Evolutionary conservation across 2,113 vertebrate genomes (phyloP).

Genomic region (Hippocampus abdominalis): DNA sequence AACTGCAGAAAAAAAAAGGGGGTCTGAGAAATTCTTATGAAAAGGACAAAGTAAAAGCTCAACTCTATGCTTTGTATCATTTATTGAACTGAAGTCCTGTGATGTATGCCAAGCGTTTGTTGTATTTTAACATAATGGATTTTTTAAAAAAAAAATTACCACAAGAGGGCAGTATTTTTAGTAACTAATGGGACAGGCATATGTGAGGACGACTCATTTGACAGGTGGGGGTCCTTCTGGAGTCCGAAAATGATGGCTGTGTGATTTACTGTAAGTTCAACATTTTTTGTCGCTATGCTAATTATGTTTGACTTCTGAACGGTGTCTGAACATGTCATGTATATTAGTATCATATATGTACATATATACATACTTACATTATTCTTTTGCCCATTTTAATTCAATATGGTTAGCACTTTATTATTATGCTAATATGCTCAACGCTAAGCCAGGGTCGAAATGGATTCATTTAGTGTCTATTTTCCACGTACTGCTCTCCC

Average conservation of each 20-base stretch:
- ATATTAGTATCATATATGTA: not conserved
- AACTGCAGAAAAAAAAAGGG: not conserved
- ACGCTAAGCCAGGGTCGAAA: not conserved
- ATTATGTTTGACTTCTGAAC: not conserved
- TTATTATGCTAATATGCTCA: not conserved
- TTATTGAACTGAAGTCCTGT: too few species aligned
- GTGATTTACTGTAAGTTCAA: not conserved
- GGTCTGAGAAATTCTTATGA: not conserved
- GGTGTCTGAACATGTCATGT: not conserved
- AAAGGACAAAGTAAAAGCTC: not conserved
- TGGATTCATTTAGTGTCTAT: not conserved
- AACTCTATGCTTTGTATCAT: not conserved
- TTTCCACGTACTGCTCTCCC: not conserved
- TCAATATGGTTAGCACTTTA: not conserved
- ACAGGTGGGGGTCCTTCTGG: not conserved
- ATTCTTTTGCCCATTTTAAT: not conserved
- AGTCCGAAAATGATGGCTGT: not conserved
- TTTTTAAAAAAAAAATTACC: not conserved
- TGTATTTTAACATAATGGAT: not conserved
- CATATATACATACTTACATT: not conserved
- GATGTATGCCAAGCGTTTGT: not conserved
- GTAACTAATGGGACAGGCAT: not conserved
- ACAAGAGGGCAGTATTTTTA: not conserved
- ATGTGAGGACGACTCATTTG: not conserved
- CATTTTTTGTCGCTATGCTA: not conserved